Percentiles rank a stretch among this genome's conserved stretches.
phyloP scores from a whole-genome alignment of 2,888 invertebrate species.

The Andricus curvator region DNA sequence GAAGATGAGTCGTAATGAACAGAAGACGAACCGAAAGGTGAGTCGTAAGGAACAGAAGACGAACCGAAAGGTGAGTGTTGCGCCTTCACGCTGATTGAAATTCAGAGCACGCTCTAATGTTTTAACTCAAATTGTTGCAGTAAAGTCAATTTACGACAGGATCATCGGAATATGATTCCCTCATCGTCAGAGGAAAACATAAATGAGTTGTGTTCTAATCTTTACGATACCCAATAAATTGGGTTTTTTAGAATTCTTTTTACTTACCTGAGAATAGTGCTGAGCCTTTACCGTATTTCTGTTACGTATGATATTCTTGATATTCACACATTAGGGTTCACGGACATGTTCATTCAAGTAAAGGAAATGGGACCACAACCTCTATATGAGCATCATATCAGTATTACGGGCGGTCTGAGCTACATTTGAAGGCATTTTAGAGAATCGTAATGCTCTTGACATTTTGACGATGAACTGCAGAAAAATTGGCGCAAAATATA shows the following conservation, averaged over 20 bases:
- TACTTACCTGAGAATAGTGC: constrained; percentile 10
- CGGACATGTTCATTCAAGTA: constrained; percentile 24
- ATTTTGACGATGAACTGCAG: background rate
- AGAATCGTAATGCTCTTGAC: background rate
- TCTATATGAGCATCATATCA: constrained; percentile 22
- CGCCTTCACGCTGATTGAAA: no score
- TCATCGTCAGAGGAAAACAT: background rate
- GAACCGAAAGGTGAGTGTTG: no score
- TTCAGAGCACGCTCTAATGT: background rate
- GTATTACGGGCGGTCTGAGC: constrained; percentile 15
- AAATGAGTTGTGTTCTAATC: constrained; percentile 26
- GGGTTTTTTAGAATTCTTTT: constrained; percentile 7
- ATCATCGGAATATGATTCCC: constrained; percentile 4
- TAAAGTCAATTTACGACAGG: constrained; percentile 18
- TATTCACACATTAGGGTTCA: constrained; percentile 15
- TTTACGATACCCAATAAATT: constrained; percentile 20
- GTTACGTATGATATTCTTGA: background rate
- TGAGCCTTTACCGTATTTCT: background rate
- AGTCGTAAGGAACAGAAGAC: no score
- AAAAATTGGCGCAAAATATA: background rate
- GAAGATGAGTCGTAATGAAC: no score
- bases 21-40: no score
- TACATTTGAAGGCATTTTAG: constrained; percentile 11
- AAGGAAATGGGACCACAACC: background rate
- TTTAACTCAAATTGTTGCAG: constrained; percentile 8